Evolutionary conservation across 2,888 invertebrate species (phyloP), one percentile per base, ranked within the genome.

Genomic region (Scrobipalpa costella): DNA sequence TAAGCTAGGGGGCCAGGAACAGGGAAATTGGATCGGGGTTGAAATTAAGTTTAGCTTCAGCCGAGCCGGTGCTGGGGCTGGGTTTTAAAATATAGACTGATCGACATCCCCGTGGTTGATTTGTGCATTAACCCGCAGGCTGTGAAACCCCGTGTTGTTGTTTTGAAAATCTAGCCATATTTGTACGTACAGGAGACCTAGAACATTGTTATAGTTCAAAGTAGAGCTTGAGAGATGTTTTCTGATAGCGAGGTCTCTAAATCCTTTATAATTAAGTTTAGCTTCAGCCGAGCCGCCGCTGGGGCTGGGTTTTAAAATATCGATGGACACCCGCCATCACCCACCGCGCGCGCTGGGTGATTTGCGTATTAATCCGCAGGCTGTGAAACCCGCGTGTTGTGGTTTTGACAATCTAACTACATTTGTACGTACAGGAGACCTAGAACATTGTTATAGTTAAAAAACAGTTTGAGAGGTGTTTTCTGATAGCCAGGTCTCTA

Each of bases 231-330:
- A n/a, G n/a, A n/a, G n/a, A n/a, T n/a, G n/a, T n/a, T n/a, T n/a
- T n/a, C n/a, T n/a, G n/a, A n/a, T n/a, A n/a, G n/a, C n/a, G n/a
- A n/a, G n/a, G n/a, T n/a, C n/a, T n/a, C n/a, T n/a, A n/a, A n/a
- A n/a, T n/a, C n/a, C n/a, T n/a, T n/a, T n/a, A n/a, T n/a, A 85
- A 85, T 84, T 84, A 84, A 81, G 80, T 83, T 83, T 76, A 77
- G 75, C 75, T 55, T 33, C 55, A 55, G 55, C 49, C 73, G 63
- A 73, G 71, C 60, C 65, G 63, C 63, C 3, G 63, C 64, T 68
- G 70, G 68, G 66, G 68, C 65, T 69, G 73, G 61, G 80, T 81
- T 79, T 71, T 73, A 73, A 71, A 69, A 61, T 69, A 68, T 72
- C 57, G 40, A 44, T 52, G 55, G 50, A 52, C 50, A 55, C 15